phyloP scores from a whole-genome alignment of 2,888 invertebrate genomes.

The Lasioglossum lativentre region DNA sequence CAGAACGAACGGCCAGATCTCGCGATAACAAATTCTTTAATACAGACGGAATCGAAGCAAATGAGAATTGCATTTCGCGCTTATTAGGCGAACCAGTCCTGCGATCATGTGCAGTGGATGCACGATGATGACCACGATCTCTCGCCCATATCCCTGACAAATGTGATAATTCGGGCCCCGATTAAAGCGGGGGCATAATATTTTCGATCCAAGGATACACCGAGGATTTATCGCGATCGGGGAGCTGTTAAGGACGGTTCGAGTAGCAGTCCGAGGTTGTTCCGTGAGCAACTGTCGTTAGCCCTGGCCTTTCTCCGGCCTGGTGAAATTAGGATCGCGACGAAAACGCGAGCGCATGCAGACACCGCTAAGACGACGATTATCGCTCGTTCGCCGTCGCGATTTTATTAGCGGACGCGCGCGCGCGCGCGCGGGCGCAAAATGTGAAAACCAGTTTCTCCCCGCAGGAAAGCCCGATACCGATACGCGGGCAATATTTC shows the following conservation, averaged over 20 bases:
- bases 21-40: background rate
- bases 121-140: background rate
- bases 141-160: background rate
- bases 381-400: constrained; percentile 29
- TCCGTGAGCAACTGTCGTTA: background rate
- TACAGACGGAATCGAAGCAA: background rate
- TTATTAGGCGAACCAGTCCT: background rate
- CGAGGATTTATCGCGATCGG: background rate
- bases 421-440: constrained; percentile 33
- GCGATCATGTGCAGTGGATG: background rate
- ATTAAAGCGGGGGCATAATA: background rate
- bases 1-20: background rate
- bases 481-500: constrained; percentile 58
- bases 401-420: constrained; percentile 50
- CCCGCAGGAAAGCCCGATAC: constrained; percentile 50
- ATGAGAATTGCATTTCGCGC: background rate
- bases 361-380: constrained; percentile 27
- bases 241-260: background rate
- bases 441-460: constrained; percentile 59
- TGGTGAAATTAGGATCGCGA: constrained; percentile 3
- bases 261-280: background rate
- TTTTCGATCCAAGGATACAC: background rate
- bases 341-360: constrained; percentile 16
- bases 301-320: background rate
- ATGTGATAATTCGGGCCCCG: background rate